A percentile compares a stretch with the other conserved stretches of the same genome.
These are phyloP conservation scores for Xenopus tropicalis DNA, from an alignment of 2,113 vertebrate species.

Conservation along the genomic window UCB_Xtro_10.0 CM004443.2:165067501-165068000, in stretches of 20 bases:
- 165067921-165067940: neutral
- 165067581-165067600: too few species aligned
- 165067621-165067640: too few species aligned
- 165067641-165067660: too few species aligned
- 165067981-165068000: neutral
- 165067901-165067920: conserved; percentile 16
- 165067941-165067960: conserved; percentile 1
- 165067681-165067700: too few species aligned
- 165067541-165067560: too few species aligned
- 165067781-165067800: conserved; percentile 28
- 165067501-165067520: too few species aligned
- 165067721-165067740: too few species aligned
- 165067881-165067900: conserved; percentile 21
- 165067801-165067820: conserved; percentile 28
- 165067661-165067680: too few species aligned
- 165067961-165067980: neutral
- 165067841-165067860: conserved; percentile 23
- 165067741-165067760: neutral
- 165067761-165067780: conserved; percentile 25
- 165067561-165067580: too few species aligned
- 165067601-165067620: too few species aligned
- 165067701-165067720: too few species aligned
- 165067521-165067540: too few species aligned
- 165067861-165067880: conserved; percentile 20
- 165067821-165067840: conserved; percentile 35